Evolutionary conservation across 1,140 invertebrate genomes (phyloP).

Genomic region (Maniola jurtina): DNA sequence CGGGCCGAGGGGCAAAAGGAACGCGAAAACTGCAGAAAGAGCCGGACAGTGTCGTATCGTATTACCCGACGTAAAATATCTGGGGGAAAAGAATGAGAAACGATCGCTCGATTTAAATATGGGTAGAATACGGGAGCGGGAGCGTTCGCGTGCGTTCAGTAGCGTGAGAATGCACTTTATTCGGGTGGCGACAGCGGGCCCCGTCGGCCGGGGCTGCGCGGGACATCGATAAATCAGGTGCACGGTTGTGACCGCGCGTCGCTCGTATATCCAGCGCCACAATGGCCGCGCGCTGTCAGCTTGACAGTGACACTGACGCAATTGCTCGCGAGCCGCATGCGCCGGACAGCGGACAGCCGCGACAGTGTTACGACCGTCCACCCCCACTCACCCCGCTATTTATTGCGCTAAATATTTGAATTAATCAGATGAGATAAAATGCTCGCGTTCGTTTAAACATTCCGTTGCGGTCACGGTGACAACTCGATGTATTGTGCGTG

Average conservation of each 20-base stretch:
- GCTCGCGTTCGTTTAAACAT: slow-evolving; percentile 70
- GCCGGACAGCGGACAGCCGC: slow-evolving; percentile 47
- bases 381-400: slow-evolving; percentile 54
- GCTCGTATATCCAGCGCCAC: slow-evolving; percentile 72
- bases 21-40: slow-evolving; percentile 72
- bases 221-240: slow-evolving; percentile 75
- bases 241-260: slow-evolving; percentile 46
- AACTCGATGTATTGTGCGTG: slow-evolving; percentile 76
- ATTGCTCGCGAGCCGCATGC: slow-evolving; percentile 58
- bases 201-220: slow-evolving; percentile 40
- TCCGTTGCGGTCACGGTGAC: slow-evolving; percentile 73
- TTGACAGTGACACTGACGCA: slow-evolving; percentile 73
- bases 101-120: slow-evolving; percentile 73
- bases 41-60: slow-evolving; percentile 78
- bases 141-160: slow-evolving; percentile 74
- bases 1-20: slow-evolving; percentile 68
- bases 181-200: slow-evolving; percentile 65
- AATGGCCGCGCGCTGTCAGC: slow-evolving; percentile 68
- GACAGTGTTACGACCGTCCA: slow-evolving; percentile 44
- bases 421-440: slow-evolving; percentile 78
- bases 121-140: slow-evolving; percentile 50
- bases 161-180: slow-evolving; percentile 77
- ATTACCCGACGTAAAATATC: slow-evolving; percentile 78
- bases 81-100: slow-evolving; percentile 77
- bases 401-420: slow-evolving; percentile 78